Conservation (phyloP, 30 jellyfish, hydroid and myxozoan species). For the Chironex yamaguchii region DNA sequence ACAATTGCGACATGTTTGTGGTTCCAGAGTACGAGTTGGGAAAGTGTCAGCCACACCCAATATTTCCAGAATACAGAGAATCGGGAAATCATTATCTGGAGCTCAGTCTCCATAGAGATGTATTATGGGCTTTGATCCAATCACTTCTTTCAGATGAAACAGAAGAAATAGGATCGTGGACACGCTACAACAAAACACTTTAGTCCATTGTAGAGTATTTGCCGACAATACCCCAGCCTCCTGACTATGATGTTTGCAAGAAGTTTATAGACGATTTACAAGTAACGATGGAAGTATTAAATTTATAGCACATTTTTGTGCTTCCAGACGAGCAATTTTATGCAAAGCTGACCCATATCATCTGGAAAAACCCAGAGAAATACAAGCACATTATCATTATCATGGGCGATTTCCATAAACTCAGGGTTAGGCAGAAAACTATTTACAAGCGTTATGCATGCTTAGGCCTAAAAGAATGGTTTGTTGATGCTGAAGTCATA, state of each 20-base stretch:
- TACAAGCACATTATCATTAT: not conserved
- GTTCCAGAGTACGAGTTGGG: not conserved
- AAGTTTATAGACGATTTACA: no score
- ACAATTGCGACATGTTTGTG: not conserved
- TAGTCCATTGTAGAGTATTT: no score
- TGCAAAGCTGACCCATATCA: not conserved
- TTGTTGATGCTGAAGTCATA: not conserved
- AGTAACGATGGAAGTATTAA: no score
- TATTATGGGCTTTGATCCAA: conserved; percentile 43
- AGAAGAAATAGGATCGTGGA: no score
- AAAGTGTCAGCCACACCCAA: conserved; percentile 10
- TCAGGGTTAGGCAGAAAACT: no score
- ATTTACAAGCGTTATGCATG: not conserved
- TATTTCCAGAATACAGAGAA: not conserved
- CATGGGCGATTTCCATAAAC: not conserved
- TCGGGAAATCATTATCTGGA: conserved; percentile 13
- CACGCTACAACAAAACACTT: no score
- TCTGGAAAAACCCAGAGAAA: not conserved
- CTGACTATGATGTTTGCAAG: conserved; percentile 1
- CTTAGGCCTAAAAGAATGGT: not conserved
- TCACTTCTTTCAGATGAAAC: conserved; percentile 13
- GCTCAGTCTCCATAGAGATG: conserved; percentile 16
- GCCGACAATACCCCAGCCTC: no score
- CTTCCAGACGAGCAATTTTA: conserved; percentile 52
- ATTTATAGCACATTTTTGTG: conserved; percentile 14